Base-by-base conservation (phyloP, 2,888 invertebrate genomes). In the Pyrrhosoma nymphula region DNA sequence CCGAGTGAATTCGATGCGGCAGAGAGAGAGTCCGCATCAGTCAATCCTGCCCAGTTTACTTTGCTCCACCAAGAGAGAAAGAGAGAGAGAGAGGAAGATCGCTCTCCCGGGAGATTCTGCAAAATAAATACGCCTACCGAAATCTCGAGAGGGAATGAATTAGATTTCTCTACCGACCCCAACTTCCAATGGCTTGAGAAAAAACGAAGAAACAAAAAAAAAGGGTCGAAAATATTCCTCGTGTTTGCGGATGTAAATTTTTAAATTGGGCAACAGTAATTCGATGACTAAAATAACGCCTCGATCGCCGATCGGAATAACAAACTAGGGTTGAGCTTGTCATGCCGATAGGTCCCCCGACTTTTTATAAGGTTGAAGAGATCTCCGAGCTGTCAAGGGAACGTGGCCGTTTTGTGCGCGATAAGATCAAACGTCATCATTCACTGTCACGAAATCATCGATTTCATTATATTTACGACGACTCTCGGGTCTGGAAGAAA, bases 371-470 rank as follows among this genome's bases (percentile, higher is more conserved):
- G 93, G 93, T 47, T 93, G 55, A 75, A 14, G 39, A 75, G 69
- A 69, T 69, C 75, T 93, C 63, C 16, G 56, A 93, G 63, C 93
- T 93, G 93, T 93, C 93, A 93, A 93, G 93, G 69, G 93, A 69
- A 93, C 69, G 93, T 39, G 93, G 93, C 39, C 69, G 93, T 75
- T 93, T 93, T 69, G 93, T 12, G 39, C 35, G 3, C 39, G 93
- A 93, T 93, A 93, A 93, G 93, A 93, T 93, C 93, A 93, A 39
- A 93, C 93, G 93, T 93, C 93, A 93, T 93, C 93, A 93, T 93
- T 93, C 93, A 93, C 93, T 93, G 93, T 93, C 93, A 93, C 93
- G 93, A 69, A 93, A 93, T 75, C 93, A 93, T 93, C 55, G 93
- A 93, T 93, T 69, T n/a, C 14, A 93, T 93, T 47, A 75, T 20